Percentiles rank a stretch among this genome's conserved stretches.
Conservation (phyloP, 2,113 vertebrate genomes). For the Chloebia gouldiae region DNA sequence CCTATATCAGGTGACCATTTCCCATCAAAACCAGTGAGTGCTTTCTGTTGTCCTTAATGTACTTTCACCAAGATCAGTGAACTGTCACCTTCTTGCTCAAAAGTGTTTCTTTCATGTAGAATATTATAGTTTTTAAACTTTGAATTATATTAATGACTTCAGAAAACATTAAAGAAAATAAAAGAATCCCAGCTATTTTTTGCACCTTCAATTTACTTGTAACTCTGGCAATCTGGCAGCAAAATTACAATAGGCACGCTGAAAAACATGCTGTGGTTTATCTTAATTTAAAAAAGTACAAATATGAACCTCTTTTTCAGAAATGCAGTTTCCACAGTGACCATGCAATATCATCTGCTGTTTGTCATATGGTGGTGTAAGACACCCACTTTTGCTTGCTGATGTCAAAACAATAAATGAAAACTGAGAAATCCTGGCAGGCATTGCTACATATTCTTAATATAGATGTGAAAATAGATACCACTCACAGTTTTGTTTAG, state of each 20-base stretch:
- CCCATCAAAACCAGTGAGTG: not conserved
- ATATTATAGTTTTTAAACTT: not conserved
- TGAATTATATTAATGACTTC: not conserved
- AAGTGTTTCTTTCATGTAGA: not conserved
- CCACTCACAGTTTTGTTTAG: not conserved
- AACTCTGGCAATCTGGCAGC: not conserved
- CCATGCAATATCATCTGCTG: not conserved
- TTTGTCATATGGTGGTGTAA: not conserved
- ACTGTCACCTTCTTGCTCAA: not conserved
- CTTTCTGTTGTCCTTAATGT: not conserved
- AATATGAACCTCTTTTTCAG: not conserved
- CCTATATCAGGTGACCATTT: not conserved
- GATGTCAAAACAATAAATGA: not conserved
- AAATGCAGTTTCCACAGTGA: slow-evolving; percentile 18
- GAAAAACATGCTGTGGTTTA: not conserved
- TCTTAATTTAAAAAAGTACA: not conserved
- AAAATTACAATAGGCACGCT: not conserved
- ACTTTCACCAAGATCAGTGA: not conserved
- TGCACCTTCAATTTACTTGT: not conserved
- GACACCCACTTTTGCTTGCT: not conserved
- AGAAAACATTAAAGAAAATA: rapidly evolving
- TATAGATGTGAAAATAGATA: not conserved
- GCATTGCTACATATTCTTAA: not conserved
- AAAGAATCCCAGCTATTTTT: not conserved
- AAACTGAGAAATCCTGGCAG: not conserved